phyloP scores from a whole-genome alignment of 2,888 invertebrate species.

The Dasysyrphus tricinctus region DNA sequence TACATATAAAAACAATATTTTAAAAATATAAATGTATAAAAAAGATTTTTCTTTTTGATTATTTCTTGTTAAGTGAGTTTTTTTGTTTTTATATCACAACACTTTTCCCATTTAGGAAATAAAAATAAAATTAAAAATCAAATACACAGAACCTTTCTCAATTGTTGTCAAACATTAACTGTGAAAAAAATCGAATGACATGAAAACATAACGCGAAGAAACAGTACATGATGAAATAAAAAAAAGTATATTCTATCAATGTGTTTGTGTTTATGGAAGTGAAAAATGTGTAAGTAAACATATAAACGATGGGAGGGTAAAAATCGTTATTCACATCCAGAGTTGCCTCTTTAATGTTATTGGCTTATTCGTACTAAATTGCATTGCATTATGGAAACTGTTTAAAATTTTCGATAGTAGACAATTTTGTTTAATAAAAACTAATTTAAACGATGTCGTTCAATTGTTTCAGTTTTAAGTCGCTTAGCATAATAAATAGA shows the following conservation, averaged over 20 bases:
- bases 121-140: conserved; percentile 71
- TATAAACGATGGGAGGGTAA: background rate
- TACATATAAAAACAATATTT: conserved; percentile 29
- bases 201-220: conserved; percentile 37
- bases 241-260: background rate
- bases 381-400: too few relatives aligned
- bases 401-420: too few relatives aligned
- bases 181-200: conserved; percentile 41
- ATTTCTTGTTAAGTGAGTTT: conserved; percentile 11
- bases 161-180: conserved; percentile 74
- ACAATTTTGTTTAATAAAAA: too few relatives aligned
- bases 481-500: too few relatives aligned
- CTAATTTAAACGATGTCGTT: too few relatives aligned
- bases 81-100: conserved; percentile 48
- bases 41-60: conserved; percentile 24
- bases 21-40: conserved; percentile 19
- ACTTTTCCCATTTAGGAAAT: conserved; percentile 67
- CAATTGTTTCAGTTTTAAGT: too few relatives aligned
- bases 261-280: background rate
- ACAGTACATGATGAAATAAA: conserved; percentile 9
- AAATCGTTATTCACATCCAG: conserved; percentile 9
- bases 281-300: background rate
- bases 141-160: conserved; percentile 69
- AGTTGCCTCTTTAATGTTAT: background rate
- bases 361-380: background rate